Evolutionary conservation across 2,113 vertebrate genomes (phyloP).

Genomic region (Dipodomys ordii): DNA sequence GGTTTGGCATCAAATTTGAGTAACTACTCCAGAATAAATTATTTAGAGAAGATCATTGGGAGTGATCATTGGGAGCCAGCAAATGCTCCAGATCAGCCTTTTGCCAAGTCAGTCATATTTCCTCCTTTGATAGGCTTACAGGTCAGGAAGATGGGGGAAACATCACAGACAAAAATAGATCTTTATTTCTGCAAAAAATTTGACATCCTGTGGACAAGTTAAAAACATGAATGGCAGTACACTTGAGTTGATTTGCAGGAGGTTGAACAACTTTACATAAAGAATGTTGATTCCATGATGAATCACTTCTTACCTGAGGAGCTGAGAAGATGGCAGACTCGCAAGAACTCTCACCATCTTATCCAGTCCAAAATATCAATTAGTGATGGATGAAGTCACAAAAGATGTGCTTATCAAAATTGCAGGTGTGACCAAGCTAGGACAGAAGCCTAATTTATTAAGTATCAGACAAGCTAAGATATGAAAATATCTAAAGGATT

Average conservation of each 20-base stretch:
- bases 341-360: slow-evolving; percentile 29
- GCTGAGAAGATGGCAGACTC: slow-evolving; percentile 16
- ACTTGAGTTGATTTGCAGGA: slow-evolving; percentile 2
- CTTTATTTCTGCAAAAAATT: slow-evolving; percentile 67
- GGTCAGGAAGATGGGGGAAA: neutral
- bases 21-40: slow-evolving; percentile 18
- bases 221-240: neutral
- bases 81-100: slow-evolving; percentile 28
- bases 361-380: slow-evolving; percentile 42
- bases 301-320: slow-evolving; percentile 39
- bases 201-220: slow-evolving; percentile 52
- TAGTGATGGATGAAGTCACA: slow-evolving; percentile 71
- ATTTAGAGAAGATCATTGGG: neutral
- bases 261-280: neutral
- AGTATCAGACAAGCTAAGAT: slow-evolving; percentile 56
- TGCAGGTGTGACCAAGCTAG: slow-evolving; percentile 53
- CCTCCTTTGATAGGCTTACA: slow-evolving; percentile 17
- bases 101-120: slow-evolving; percentile 58
- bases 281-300: slow-evolving; percentile 23
- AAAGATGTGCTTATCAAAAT: slow-evolving; percentile 64
- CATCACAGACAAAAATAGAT: slow-evolving; percentile 46
- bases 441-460: slow-evolving; percentile 54
- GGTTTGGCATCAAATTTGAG: slow-evolving; percentile 30
- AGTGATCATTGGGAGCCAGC: neutral
- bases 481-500: slow-evolving; percentile 8